Percentiles rank a stretch among this genome's conserved stretches.
phyloP scores from a whole-genome alignment of 2,797 vertebrate genomes.

The Acanthis flammea region DNA sequence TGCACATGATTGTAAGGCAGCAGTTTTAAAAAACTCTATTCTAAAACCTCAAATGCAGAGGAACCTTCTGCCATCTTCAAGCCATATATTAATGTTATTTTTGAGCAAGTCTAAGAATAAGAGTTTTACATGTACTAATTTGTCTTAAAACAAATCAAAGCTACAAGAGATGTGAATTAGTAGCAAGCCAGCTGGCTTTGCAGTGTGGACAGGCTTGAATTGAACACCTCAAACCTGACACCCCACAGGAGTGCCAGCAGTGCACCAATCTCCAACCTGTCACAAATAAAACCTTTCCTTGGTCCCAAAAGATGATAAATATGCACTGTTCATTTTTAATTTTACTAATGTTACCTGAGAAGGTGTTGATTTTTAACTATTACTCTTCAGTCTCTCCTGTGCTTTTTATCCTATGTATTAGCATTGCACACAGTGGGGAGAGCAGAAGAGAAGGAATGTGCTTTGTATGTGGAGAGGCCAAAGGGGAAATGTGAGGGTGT shows the following conservation, averaged over 20 bases:
- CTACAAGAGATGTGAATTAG: background rate
- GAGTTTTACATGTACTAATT: background rate
- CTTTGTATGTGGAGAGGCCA: background rate
- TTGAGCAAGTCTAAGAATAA: background rate
- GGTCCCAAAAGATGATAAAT: background rate
- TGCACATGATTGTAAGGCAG: background rate
- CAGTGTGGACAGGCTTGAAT: background rate
- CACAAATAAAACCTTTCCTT: background rate
- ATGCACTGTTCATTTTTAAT: background rate
- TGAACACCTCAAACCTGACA: background rate
- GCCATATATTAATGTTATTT: background rate
- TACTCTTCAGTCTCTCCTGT: background rate
- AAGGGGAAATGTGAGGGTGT: background rate
- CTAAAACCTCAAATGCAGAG: background rate
- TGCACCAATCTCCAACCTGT: background rate
- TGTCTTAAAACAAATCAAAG: background rate
- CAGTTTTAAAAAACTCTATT: background rate
- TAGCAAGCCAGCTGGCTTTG: background rate
- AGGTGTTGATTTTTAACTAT: background rate
- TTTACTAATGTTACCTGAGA: background rate
- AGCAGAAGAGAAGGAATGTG: background rate
- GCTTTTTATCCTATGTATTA: background rate
- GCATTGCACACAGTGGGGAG: background rate
- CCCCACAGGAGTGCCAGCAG: fast-evolving
- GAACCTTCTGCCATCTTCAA: background rate